These are phyloP conservation scores for Clistopyga incitator DNA, from an alignment of 2,888 invertebrate genomes.

Conservation along the genomic window DNA sequence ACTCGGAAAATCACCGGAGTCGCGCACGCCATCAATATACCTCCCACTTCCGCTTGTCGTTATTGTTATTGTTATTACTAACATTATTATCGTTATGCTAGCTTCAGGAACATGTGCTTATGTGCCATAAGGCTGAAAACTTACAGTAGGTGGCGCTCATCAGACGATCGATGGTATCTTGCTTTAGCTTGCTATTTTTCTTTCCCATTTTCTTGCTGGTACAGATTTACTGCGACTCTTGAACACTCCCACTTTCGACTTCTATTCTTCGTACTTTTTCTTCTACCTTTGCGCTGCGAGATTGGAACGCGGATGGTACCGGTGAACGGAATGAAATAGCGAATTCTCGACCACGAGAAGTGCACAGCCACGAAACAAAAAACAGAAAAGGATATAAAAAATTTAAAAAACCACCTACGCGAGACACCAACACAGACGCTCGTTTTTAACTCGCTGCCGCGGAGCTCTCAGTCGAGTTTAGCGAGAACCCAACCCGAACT, in stretches of 20 bases:
- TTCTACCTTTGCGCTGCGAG: conserved; percentile 27
- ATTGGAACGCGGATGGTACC: background rate
- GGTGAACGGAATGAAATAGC: conserved; percentile 36
- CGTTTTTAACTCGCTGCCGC: conserved; percentile 18
- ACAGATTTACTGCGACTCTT: conserved; percentile 57
- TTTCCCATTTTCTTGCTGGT: conserved; percentile 91
- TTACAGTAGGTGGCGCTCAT: conserved; percentile 97
- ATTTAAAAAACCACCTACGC: conserved; percentile 38
- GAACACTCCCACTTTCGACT: conserved; percentile 10
- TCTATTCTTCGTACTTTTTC: conserved; percentile 23
- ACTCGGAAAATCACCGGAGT: background rate
- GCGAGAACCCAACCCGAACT: conserved; percentile 34
- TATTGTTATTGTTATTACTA: background rate
- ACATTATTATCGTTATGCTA: background rate
- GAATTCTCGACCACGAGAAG: conserved; percentile 21
- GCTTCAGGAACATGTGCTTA: background rate
- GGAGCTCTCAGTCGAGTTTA: conserved; percentile 45
- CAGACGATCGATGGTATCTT: conserved; percentile 96
- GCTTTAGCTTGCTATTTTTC: conserved; percentile 98
- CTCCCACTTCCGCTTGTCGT: background rate
- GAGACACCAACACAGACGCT: conserved; percentile 46
- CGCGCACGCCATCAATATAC: background rate
- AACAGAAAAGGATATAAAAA: no score
- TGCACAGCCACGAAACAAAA: conserved; percentile 16
- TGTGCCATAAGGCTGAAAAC: conserved; percentile 78